Conservation (phyloP, 53 echinoderm and acorn worm genomes). For the Apostichopus leukothele region DNA sequence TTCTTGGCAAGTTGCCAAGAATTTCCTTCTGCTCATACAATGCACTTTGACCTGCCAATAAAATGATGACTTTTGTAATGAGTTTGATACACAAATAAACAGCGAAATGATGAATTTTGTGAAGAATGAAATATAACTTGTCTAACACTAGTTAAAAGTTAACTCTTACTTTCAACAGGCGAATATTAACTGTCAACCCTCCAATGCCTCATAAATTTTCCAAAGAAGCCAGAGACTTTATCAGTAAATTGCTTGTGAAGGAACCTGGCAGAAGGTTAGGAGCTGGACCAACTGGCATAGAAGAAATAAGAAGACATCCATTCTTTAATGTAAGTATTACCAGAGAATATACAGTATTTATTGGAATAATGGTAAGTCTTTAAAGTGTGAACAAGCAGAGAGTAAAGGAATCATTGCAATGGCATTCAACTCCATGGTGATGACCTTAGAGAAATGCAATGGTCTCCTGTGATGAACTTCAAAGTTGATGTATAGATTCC, state of each 20-base stretch:
- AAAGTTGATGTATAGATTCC: not conserved
- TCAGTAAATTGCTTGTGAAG: conserved; percentile 76
- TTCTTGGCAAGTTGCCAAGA: too few species aligned
- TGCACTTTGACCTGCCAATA: too few species aligned
- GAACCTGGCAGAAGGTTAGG: conserved; percentile 81
- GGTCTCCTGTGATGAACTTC: not conserved
- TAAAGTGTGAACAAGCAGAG: too few species aligned
- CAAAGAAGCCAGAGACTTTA: conserved; percentile 73
- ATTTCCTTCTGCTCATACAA: too few species aligned
- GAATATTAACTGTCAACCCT: conserved; percentile 75
- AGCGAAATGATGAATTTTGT: not conserved
- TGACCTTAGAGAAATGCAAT: not conserved
- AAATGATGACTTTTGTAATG: too few species aligned
- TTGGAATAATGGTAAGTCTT: too few species aligned
- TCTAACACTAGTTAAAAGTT: not conserved
- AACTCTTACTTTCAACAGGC: conserved; percentile 43
- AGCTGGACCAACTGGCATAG: conserved; percentile 72
- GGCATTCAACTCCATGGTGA: not conserved
- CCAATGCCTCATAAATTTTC: conserved; percentile 88
- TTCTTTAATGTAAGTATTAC: conserved; percentile 83
- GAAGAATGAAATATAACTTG: too few species aligned
- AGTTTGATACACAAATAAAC: not conserved
- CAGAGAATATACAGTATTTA: too few species aligned
- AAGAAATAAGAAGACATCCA: conserved; percentile 83
- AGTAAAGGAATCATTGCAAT: too few species aligned